Conservation (phyloP, 2,797 vertebrate genomes). For the Bucorvus abyssinicus region DNA sequence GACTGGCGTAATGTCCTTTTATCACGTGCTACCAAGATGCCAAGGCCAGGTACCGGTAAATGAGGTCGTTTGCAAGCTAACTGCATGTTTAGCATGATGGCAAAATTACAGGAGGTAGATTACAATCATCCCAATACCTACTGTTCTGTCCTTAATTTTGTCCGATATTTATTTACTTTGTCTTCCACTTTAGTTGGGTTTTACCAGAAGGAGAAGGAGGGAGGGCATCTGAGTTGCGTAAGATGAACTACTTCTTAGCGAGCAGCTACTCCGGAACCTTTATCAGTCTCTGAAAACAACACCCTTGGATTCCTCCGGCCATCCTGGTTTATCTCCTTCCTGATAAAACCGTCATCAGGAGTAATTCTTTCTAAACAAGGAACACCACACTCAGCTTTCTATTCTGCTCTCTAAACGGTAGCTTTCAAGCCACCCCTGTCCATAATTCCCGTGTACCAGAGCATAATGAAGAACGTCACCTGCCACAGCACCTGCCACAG, state of each 20-base stretch:
- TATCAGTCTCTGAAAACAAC: not conserved
- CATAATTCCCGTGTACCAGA: not conserved
- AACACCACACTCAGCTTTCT: not conserved
- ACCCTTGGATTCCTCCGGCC: not conserved
- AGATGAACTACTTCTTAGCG: not conserved
- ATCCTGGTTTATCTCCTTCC: not conserved
- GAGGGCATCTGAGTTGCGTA: not conserved
- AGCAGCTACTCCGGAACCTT: not conserved
- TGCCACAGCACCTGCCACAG: not conserved
- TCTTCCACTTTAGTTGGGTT: not conserved
- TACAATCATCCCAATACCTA: not conserved
- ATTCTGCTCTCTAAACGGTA: not conserved
- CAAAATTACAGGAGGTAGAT: not conserved
- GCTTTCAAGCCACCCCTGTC: fast-evolving
- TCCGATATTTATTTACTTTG: not conserved
- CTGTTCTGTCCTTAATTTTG: not conserved
- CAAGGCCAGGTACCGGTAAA: not conserved
- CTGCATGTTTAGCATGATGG: not conserved
- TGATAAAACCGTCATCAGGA: not conserved
- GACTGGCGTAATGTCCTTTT: not conserved
- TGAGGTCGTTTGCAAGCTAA: not conserved
- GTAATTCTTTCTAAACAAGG: not conserved
- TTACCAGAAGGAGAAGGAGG: not conserved
- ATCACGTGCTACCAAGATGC: not conserved
- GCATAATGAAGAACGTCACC: not conserved